phyloP scores from a whole-genome alignment of 2,797 vertebrate species.

The Peromyscus aztecus region DNA sequence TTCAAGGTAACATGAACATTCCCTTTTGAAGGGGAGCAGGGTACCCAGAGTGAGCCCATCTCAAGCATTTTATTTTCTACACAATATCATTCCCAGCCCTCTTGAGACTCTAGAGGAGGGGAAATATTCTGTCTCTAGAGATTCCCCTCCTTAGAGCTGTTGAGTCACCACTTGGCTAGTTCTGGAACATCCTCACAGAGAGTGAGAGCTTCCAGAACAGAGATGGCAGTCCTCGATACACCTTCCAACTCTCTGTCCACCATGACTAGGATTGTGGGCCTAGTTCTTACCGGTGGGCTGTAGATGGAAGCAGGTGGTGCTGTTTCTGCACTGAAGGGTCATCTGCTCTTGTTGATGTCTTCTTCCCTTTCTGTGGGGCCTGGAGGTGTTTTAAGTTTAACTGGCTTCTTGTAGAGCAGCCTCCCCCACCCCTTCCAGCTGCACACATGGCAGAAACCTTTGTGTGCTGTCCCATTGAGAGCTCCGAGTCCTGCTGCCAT shows the following conservation, averaged over 20 bases:
- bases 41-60: neutral
- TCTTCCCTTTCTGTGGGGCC: neutral
- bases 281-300: neutral
- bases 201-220: neutral
- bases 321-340: neutral
- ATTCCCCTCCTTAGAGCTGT: neutral
- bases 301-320: neutral
- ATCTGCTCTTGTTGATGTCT: neutral
- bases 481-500: neutral
- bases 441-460: neutral
- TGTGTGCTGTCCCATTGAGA: neutral
- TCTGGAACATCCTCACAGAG: neutral
- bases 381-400: neutral
- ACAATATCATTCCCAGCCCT: neutral
- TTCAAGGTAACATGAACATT: neutral
- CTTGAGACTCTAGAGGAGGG: neutral
- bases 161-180: neutral
- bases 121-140: neutral
- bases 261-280: neutral
- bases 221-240: too few species aligned
- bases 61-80: neutral
- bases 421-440: neutral
- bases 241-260: rapidly evolving
- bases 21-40: neutral
- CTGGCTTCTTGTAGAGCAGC: neutral